Percentiles rank a stretch among this genome's conserved stretches.
phyloP scores from a whole-genome alignment of 2,888 invertebrate genomes.

The Bellardia bayeri region DNA sequence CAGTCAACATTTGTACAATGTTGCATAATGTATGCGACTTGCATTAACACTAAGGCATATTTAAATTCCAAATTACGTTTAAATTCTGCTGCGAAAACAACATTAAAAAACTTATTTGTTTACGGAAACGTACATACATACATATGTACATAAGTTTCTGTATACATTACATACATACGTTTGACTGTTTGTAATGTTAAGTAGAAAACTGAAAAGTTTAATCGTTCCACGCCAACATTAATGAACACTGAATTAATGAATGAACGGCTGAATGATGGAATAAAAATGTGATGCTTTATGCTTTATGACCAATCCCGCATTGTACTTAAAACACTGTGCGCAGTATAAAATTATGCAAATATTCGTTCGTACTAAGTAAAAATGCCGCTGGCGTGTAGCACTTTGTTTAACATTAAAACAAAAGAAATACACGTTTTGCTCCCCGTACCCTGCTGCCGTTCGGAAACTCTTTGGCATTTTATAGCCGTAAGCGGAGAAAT shows the following conservation, averaged over 20 bases:
- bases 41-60: conserved; percentile 2
- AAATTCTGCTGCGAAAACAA: conserved; percentile 1
- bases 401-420: conserved; percentile 40
- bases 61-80: neutral
- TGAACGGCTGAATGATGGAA: neutral
- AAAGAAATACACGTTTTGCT: conserved; percentile 8
- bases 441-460: neutral
- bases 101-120: conserved; percentile 14
- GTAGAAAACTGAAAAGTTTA: conserved; percentile 5
- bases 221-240: neutral
- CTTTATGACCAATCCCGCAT: conserved; percentile 30
- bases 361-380: conserved; percentile 11
- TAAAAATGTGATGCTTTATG: neutral
- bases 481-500: neutral
- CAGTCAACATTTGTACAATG: neutral
- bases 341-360: neutral
- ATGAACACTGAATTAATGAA: conserved; percentile 17
- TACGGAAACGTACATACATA: neutral
- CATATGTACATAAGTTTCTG: neutral
- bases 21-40: neutral
- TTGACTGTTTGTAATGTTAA: neutral
- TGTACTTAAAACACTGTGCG: neutral
- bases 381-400: conserved; percentile 19
- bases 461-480: conserved; percentile 11
- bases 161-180: neutral